Conservation (phyloP, 2,113 vertebrate genomes). For the Lepus europaeus region DNA sequence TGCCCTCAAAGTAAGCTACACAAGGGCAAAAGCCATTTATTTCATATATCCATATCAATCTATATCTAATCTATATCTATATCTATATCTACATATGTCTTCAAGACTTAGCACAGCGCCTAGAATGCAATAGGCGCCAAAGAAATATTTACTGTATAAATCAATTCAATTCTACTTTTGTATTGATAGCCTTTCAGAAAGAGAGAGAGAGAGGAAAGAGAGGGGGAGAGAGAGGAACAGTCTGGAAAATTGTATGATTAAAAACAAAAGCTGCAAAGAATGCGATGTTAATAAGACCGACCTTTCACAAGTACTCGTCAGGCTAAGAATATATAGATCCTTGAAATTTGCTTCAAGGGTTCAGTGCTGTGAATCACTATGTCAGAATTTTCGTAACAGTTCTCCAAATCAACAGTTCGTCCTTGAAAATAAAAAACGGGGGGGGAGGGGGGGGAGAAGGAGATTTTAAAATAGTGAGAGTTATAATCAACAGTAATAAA, state of each 20-base stretch:
- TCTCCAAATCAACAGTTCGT: neutral
- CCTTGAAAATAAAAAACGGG: neutral
- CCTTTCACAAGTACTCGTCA: constrained; percentile 19
- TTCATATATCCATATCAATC: neutral
- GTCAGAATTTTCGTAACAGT: neutral
- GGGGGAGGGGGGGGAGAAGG: neutral
- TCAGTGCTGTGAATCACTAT: neutral
- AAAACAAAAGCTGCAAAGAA: constrained; percentile 14
- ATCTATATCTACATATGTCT: neutral
- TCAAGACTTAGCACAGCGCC: neutral
- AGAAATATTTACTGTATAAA: neutral
- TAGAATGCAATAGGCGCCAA: neutral
- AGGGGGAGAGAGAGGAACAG: neutral
- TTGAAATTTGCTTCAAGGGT: neutral
- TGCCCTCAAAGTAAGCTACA: neutral
- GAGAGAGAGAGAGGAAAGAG: too few species aligned
- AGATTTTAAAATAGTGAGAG: neutral
- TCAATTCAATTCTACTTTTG: constrained; percentile 22
- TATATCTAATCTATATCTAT: neutral
- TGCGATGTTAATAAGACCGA: neutral
- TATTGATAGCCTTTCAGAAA: neutral
- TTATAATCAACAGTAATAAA: constrained; percentile 11
- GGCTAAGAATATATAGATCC: neutral
- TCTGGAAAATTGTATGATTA: neutral
- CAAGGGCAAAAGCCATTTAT: neutral